Percentiles rank a stretch among this genome's conserved stretches.
Conservation (phyloP, 2,113 vertebrate species). For the Lonchura striata region DNA sequence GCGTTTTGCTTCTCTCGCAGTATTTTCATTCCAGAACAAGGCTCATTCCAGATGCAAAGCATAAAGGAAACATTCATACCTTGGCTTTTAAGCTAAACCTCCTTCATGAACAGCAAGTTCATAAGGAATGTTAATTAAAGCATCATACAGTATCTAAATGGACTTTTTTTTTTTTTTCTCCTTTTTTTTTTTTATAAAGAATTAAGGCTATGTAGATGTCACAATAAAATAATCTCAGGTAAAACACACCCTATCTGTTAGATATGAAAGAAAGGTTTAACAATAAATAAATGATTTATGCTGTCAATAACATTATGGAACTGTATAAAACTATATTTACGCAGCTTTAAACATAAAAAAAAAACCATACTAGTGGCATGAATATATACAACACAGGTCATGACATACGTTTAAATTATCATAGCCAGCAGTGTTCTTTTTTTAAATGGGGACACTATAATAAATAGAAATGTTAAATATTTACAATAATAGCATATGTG, state of each 20-base stretch:
- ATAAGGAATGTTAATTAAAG: slow-evolving; percentile 47
- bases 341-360: slow-evolving; percentile 60
- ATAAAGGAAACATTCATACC: slow-evolving; percentile 66
- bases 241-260: slow-evolving; percentile 55
- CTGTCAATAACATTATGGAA: slow-evolving; percentile 65
- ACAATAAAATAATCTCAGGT: slow-evolving; percentile 42
- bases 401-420: slow-evolving; percentile 59
- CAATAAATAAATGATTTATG: slow-evolving; percentile 64
- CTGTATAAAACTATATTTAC: slow-evolving; percentile 69
- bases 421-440: slow-evolving; percentile 64
- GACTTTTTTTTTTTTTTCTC: not conserved
- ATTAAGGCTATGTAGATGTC: slow-evolving; percentile 68
- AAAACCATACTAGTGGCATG: slow-evolving; percentile 57
- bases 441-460: slow-evolving; percentile 67
- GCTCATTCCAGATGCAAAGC: slow-evolving; percentile 60
- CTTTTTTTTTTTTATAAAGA: slow-evolving; percentile 24
- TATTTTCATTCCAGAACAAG: slow-evolving; percentile 58
- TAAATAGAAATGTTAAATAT: slow-evolving; percentile 77
- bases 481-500: slow-evolving; percentile 74
- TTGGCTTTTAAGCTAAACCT: slow-evolving; percentile 70
- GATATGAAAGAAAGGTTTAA: slow-evolving; percentile 62
- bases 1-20: slow-evolving; percentile 18
- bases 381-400: slow-evolving; percentile 74
- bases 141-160: slow-evolving; percentile 46
- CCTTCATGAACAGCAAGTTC: slow-evolving; percentile 66